Evolutionary conservation across 1,140 invertebrate species (phyloP), one percentile per base, ranked within the genome.

Genomic region (Idris sp.): DNA sequence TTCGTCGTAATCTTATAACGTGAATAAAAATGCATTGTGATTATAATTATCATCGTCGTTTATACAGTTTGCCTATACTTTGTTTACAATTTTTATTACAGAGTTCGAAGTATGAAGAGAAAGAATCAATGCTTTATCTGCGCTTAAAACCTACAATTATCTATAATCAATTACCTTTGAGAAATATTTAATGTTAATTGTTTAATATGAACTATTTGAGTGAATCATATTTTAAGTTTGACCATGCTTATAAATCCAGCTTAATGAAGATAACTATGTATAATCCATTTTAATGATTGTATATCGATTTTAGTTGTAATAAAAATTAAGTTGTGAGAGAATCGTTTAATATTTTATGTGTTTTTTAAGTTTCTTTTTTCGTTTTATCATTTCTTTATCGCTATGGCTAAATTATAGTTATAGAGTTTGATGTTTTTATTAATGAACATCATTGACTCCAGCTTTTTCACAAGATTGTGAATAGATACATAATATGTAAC

Each of bases 41-140:
- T 67, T 11, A 35, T 56, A 67, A 65, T 74, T 64, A 35, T 69
- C 64, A 59, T 75, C 53, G 51, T 64, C 72, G 53, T 58, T 61
- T 59, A 64, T 64, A 69, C 40, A 69, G 4, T 38, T 72, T 10
- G 9, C 41, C 67, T 71, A 54, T 53, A 31, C 9, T 36, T 9
- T n/a, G n/a, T 8, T 51, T 58, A 13, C 13, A 44, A 28, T 46
- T 25, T 26, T 64, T 58, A 49, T 38, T 10, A 15, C 38, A 51
- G 22, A 54, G 22, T 46, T 54, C 49, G 30, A 53, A 36, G 71
- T 62, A 61, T 67, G 41, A 67, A 62, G 46, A 61, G 46, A 74
- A 64, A 58, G 40, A 67, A 48, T 67, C 13, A 28, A 64, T 56
- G 59, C 28, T 62, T 44, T 54, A 68, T 72, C 65, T 62, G 58